phyloP scores from a whole-genome alignment of 2,113 vertebrate species.

The Gymnorhina tibicen region DNA sequence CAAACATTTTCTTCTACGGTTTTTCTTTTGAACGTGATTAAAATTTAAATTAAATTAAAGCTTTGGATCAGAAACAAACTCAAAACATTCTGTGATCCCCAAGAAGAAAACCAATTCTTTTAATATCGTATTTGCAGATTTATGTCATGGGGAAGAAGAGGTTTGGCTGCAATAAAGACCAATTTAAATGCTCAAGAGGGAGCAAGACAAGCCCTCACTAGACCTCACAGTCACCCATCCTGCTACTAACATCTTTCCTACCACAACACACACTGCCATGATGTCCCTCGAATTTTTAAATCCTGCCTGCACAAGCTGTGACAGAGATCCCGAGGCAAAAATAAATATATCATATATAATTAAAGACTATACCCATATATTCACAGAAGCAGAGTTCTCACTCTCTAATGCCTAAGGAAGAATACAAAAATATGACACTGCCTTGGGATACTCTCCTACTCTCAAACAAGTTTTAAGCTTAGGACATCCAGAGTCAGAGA shows the following conservation, averaged over 20 bases:
- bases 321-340: constrained; percentile 48
- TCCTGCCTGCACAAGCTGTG: constrained; percentile 17
- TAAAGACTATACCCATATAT: constrained; percentile 15
- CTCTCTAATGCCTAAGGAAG: constrained; percentile 25
- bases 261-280: background rate
- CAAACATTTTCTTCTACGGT: background rate
- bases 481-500: background rate
- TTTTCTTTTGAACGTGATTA: background rate
- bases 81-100: background rate
- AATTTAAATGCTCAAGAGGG: background rate
- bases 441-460: constrained; percentile 33
- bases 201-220: background rate
- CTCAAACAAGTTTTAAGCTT: background rate
- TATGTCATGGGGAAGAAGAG: background rate
- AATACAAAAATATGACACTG: constrained; percentile 46
- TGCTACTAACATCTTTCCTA: background rate
- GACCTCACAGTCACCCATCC: background rate
- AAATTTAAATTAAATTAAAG: background rate
- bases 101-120: background rate
- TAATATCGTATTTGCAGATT: background rate
- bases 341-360: constrained; percentile 57
- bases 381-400: background rate
- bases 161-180: background rate
- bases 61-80: background rate
- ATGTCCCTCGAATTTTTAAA: background rate